These are phyloP conservation scores for Seriola dumerili DNA, from an alignment of 2,113 vertebrate species.

Conservation along the genomic window DNA sequence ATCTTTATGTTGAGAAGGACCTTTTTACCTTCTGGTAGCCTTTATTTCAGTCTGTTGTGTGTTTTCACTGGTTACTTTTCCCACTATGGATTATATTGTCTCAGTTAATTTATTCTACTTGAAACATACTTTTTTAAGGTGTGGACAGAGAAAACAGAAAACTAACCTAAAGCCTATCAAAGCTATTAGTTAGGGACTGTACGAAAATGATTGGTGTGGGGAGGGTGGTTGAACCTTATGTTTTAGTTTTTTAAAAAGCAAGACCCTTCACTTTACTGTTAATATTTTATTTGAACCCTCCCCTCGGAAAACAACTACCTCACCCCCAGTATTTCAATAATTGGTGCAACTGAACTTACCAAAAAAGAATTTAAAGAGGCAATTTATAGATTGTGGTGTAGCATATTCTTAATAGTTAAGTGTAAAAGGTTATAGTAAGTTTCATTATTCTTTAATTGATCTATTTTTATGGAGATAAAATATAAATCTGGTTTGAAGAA, in stretches of 20 bases:
- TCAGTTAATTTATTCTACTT: not conserved
- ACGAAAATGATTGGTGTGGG: no score
- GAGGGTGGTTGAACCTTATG: no score
- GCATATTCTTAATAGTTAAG: not conserved
- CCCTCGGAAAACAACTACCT: not conserved
- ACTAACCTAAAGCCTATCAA: not conserved
- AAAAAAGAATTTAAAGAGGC: no score
- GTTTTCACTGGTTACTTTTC: not conserved
- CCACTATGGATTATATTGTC: not conserved
- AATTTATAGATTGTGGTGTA: not conserved
- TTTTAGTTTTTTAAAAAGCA: no score
- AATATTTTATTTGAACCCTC: not conserved
- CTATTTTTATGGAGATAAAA: not conserved
- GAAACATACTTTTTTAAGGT: not conserved
- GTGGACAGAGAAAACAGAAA: not conserved
- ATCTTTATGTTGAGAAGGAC: not conserved
- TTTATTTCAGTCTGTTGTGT: no score
- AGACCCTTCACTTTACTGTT: not conserved
- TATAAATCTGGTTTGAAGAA: not conserved
- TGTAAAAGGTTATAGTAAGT: not conserved
- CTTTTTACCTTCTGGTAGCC: not conserved
- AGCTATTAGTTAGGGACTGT: not conserved
- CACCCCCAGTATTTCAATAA: not conserved
- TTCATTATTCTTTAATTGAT: not conserved
- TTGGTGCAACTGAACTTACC: not conserved